Percentiles rank a stretch among this genome's conserved stretches.
Evolutionary conservation across 2,797 vertebrate species (phyloP).

Genomic region (Chanos chanos): DNA sequence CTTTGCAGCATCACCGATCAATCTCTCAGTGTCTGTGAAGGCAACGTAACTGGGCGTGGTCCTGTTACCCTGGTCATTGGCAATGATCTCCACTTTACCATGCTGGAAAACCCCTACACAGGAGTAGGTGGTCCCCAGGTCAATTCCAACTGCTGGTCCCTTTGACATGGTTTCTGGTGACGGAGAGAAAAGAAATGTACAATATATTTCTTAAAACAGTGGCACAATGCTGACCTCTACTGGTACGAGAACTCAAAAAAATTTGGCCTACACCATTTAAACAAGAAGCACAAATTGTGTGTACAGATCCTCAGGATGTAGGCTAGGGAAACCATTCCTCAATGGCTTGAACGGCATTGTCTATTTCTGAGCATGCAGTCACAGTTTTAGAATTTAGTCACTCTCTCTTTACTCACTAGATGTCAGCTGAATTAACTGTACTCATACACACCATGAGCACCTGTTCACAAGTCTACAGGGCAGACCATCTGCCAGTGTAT

Average conservation of each 20-base stretch:
- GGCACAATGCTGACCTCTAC: neutral
- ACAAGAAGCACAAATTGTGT: no score
- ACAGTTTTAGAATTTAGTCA: neutral
- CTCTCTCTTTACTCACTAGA: neutral
- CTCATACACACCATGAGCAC: slow-evolving; percentile 1
- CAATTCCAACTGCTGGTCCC: slow-evolving; percentile 91
- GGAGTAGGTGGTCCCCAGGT: slow-evolving; percentile 93
- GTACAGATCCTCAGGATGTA: no score
- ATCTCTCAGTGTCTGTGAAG: slow-evolving; percentile 87
- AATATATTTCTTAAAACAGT: neutral
- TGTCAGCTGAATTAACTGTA: neutral
- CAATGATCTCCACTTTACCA: slow-evolving; percentile 94
- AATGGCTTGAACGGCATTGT: neutral
- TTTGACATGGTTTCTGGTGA: slow-evolving; percentile 81
- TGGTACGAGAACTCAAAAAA: no score
- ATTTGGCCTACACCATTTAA: no score
- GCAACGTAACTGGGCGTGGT: slow-evolving; percentile 95
- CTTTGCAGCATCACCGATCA: slow-evolving; percentile 92
- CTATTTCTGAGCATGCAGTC: neutral
- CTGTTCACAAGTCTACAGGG: slow-evolving; percentile 11
- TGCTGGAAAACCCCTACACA: slow-evolving; percentile 95
- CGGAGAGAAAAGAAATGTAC: slow-evolving; percentile 29
- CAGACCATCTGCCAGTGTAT: slow-evolving; percentile 14
- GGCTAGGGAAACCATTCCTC: no score
- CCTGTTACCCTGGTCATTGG: slow-evolving; percentile 94